phyloP scores from a whole-genome alignment of 2,113 vertebrate genomes.

The Tragelaphus imberbis region DNA sequence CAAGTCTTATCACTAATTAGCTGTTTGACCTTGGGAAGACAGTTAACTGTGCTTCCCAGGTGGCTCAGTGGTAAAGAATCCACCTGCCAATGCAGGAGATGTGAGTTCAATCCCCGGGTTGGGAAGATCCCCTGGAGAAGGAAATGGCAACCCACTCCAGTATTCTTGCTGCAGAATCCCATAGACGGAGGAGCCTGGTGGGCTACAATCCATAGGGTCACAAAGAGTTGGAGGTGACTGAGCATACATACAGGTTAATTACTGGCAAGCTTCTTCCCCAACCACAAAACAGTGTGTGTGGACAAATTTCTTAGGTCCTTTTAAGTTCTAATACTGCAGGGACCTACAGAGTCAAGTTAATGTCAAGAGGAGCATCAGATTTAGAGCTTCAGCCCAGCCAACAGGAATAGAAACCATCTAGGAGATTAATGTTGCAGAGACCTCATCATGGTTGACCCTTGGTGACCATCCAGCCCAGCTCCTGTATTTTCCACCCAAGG shows the following conservation, averaged over 20 bases:
- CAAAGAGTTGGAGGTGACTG: background rate
- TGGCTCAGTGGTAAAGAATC: rapidly evolving
- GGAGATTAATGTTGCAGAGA: background rate
- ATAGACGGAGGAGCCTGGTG: background rate
- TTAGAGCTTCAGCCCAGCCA: background rate
- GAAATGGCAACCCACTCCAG: background rate
- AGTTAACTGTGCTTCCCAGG: background rate
- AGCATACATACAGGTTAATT: background rate
- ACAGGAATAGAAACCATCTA: background rate
- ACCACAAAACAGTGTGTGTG: background rate
- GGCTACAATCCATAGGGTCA: background rate
- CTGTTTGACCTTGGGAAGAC: background rate
- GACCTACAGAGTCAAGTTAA: background rate
- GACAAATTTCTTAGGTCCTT: background rate
- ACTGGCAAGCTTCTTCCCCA: background rate
- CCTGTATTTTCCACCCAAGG: background rate
- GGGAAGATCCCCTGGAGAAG: background rate
- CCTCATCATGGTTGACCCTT: background rate
- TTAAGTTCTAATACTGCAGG: background rate
- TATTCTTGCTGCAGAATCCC: background rate
- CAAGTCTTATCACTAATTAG: background rate
- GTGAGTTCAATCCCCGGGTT: rapidly evolving
- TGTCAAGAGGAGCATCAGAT: background rate
- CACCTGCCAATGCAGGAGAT: background rate
- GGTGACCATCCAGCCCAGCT: background rate